Base-by-base conservation (phyloP, 2,797 vertebrate genomes). In the Phrynocephalus guinanensis region DNA sequence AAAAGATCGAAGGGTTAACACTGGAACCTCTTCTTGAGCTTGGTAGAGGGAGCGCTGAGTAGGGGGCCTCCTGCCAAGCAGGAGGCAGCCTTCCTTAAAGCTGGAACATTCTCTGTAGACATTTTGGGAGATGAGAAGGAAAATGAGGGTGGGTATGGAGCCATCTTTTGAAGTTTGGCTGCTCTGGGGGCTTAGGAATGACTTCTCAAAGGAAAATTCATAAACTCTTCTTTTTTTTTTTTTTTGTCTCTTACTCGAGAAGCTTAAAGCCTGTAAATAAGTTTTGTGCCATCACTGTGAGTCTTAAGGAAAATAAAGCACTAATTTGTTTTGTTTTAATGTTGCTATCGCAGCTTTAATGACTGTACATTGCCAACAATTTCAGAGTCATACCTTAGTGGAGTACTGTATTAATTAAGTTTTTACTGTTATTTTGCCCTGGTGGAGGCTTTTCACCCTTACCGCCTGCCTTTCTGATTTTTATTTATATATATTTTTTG, bases 401-500 rank as follows among this genome's bases (percentile, higher is more conserved):
- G 38, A 89, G 86, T 91, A 85, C 88, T 94, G 77, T 89, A 86
- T 90, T 93, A 75, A 92, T 90, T 93, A 75, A 92, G 91, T 91
- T 92, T 81, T 82, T 84, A 87, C 95, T 94, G 92, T 93, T 87
- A 71, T 84, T 91, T 86, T 89, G 86, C 77, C 85, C 77, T 60
- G 84, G 92, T 92, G 86, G 87, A 87, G 52, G 82, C 68, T 87
- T 91, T 83, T 8, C 1, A 71, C 11, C 83, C 85, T 71, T 89
- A 87, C 66, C 26, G 22, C 56, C 78, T 85, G 91, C 89, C 93
- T 93, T 93, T 91, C 83, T 84, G 91, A 92, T 93, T 96, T 94
- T 3, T 97, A 97, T 97, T 97, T 97, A 97, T 97, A 96, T 76
- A 88, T 93, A 89, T 91, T 95, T 94, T 92, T 83, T 89, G 92